These are phyloP conservation scores for Bradynema listronoti DNA, from an alignment of 1,140 invertebrate species.

Conservation along the genomic window DNA sequence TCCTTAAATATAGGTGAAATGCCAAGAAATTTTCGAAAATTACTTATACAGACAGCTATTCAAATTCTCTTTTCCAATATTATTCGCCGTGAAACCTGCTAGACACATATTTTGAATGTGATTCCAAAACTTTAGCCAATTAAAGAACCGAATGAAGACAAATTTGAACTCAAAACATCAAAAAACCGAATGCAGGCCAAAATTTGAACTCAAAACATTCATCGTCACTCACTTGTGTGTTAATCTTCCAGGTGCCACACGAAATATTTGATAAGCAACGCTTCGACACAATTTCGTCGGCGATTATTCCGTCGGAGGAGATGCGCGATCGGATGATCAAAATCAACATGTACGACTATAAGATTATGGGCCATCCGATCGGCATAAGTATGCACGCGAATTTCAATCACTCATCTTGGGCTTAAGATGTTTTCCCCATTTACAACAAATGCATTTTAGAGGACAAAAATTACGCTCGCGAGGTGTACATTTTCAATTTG, in stretches of 20 bases:
- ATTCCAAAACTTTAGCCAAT: no score
- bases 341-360: slow-evolving; percentile 47
- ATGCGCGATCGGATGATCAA: slow-evolving; percentile 49
- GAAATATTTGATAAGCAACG: slow-evolving; percentile 45
- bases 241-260: slow-evolving; percentile 27
- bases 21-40: no score
- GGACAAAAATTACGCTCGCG: slow-evolving; percentile 34
- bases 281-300: slow-evolving; percentile 41
- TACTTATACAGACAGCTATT: no score
- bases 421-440: slow-evolving; percentile 9
- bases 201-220: no score
- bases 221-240: slow-evolving; percentile 23
- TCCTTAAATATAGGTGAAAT: no score
- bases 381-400: slow-evolving; percentile 38
- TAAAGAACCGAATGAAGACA: no score
- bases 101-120: no score
- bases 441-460: slow-evolving; percentile 14
- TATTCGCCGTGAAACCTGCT: no score
- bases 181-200: no score
- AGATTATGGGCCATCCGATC: slow-evolving; percentile 52
- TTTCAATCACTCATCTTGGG: slow-evolving; percentile 13
- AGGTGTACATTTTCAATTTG: slow-evolving; percentile 50
- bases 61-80: no score
- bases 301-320: slow-evolving; percentile 45
- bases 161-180: no score